Conservation (phyloP, 2,888 invertebrate species). For the Phortica okadai region DNA sequence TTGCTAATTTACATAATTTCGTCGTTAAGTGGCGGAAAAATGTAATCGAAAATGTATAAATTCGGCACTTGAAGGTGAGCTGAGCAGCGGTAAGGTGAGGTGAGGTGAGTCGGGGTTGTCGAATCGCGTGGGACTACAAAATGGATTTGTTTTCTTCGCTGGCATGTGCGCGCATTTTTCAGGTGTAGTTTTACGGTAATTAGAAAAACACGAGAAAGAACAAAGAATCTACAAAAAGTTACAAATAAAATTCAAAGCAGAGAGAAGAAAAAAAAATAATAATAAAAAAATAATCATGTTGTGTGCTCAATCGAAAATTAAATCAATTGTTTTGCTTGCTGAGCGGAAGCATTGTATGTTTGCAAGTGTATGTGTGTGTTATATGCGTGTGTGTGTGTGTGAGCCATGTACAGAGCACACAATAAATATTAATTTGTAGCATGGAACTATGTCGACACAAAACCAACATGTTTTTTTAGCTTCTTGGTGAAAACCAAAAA, state of each 20-base stretch:
- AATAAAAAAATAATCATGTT: constrained; percentile 7
- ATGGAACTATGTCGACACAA: background rate
- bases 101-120: background rate
- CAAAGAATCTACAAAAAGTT: background rate
- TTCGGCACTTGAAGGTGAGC: background rate
- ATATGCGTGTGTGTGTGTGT: background rate
- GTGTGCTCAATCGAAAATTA: constrained; percentile 13
- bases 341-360: background rate
- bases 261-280: background rate
- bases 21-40: constrained; percentile 68
- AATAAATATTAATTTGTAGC: constrained; percentile 31
- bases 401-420: background rate
- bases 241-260: too few species aligned
- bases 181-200: constrained; percentile 18
- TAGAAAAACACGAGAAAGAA: constrained; percentile 6
- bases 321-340: constrained; percentile 17
- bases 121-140: background rate
- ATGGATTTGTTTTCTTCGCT: background rate
- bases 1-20: constrained; percentile 64
- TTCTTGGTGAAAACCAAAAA: background rate
- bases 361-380: background rate
- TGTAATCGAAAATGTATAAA: constrained; percentile 58
- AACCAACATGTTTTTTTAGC: background rate
- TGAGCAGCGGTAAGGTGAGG: background rate
- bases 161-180: background rate